Evolutionary conservation across 2,888 invertebrate genomes (phyloP), one percentile per base, ranked within the genome.

Genomic region (Antitype chi): DNA sequence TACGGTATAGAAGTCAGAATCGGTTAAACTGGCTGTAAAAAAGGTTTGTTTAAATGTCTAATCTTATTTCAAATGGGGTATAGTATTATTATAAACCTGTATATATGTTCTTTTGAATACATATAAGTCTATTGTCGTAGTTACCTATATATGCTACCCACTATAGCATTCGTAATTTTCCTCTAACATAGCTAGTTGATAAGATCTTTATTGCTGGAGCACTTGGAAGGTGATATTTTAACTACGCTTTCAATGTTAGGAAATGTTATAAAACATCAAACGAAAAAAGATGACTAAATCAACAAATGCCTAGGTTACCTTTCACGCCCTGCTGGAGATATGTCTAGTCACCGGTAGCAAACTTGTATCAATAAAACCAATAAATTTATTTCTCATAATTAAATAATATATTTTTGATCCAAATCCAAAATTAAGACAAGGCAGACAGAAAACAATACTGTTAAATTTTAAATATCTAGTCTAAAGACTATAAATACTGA

Each of bases 401-500:
- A 43, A 53, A 53, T 78, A n/a, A 68, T 78, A 78, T 79, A 82
- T 73, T 73, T 68, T 80, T 70, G n/a, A 70, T 74, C 68, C 43
- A 62, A 73, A 73, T 81, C 69, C 72, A 83, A 83, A 74, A 74
- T 77, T 43, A 47, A 80, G 64, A 60, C 63, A 72, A 84, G 53
- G 59, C 53, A 53, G 75, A 76, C 76, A 76, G 53, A 76, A 84
- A 60, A 77, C 70, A 81, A 75, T 75, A 85, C 70, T 70, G 72
- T 75, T 59, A 23, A 72, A 73, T 77, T 76, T 78, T 69, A 85
- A 73, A 73, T 73, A 74, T 69, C 64, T 75, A 84, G 68, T 80
- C 52, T 80, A 72, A 72, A 63, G 60, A 80, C 71, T 80, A 76
- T 74, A 67, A 81, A 81, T 84, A 66, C 81, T 75, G 71, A 72